These are phyloP conservation scores for Athene cunicularia DNA, from an alignment of 2,113 vertebrate genomes.

Conservation along the genomic window DNA sequence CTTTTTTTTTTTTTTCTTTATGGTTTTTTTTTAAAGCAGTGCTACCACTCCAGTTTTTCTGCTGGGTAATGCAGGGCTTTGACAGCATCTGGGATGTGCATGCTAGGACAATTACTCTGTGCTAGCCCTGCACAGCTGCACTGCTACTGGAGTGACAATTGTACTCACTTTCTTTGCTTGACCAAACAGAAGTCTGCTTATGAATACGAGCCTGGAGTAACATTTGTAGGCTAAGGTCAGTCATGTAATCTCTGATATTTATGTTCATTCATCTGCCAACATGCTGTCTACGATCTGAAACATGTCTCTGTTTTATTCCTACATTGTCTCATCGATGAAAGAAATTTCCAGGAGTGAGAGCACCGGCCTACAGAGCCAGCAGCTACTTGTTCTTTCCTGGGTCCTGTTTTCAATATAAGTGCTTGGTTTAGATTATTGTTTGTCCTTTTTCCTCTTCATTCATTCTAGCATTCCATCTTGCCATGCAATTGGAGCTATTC, in stretches of 20 bases:
- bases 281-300: background rate
- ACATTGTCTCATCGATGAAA: background rate
- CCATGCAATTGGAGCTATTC: conserved; percentile 44
- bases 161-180: background rate
- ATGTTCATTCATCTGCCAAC: background rate
- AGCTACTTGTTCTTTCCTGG: conserved; percentile 16
- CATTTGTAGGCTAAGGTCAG: background rate
- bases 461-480: conserved; percentile 57
- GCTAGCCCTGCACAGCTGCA: background rate
- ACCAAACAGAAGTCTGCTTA: background rate
- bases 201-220: background rate
- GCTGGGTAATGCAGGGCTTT: background rate
- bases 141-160: background rate
- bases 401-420: conserved; percentile 57
- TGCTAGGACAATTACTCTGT: background rate
- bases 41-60: background rate
- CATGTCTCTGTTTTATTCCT: background rate
- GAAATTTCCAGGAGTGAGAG: background rate
- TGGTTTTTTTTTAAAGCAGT: background rate
- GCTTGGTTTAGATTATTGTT: conserved; percentile 62
- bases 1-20: background rate
- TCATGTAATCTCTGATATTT: background rate
- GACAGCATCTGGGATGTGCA: background rate
- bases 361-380: background rate
- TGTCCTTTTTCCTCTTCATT: conserved; percentile 40